Evolutionary conservation across 2,113 vertebrate species (phyloP).

Genomic region (Atherinomorus stipes): DNA sequence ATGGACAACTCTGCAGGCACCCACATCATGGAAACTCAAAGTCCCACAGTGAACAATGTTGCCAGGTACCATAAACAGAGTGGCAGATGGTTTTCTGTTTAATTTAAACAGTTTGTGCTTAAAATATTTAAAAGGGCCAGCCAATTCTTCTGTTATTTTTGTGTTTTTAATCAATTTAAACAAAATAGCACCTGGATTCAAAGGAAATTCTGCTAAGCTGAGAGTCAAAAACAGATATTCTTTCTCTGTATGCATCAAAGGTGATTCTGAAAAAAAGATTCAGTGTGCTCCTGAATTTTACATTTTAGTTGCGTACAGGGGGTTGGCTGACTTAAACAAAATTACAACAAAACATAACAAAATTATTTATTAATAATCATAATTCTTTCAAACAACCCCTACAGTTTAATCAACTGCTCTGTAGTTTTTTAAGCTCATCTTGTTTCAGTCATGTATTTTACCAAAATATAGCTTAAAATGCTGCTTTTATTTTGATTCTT

Average conservation of each 20-base stretch:
- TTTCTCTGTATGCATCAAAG: neutral
- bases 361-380: too few relatives aligned
- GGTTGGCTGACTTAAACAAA: too few relatives aligned
- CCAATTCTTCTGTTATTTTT: slow-evolving; percentile 14
- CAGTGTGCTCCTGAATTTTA: neutral
- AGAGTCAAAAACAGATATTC: slow-evolving; percentile 14
- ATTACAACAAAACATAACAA: too few relatives aligned
- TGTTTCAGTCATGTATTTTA: too few relatives aligned
- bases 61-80: slow-evolving; percentile 50
- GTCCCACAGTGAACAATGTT: slow-evolving; percentile 44
- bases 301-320: neutral
- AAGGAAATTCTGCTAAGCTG: slow-evolving; percentile 38
- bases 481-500: too few relatives aligned
- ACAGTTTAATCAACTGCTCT: too few relatives aligned
- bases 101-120: slow-evolving; percentile 48
- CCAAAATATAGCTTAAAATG: too few relatives aligned
- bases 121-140: slow-evolving; percentile 15
- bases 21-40: slow-evolving; percentile 61
- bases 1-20: slow-evolving; percentile 55
- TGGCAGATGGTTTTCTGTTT: slow-evolving; percentile 45
- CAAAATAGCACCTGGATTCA: slow-evolving; percentile 26
- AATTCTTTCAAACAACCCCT: too few relatives aligned
- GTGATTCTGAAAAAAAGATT: neutral
- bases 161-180: slow-evolving; percentile 1
- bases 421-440: too few relatives aligned